Evolutionary conservation across 2,888 invertebrate genomes (phyloP), one percentile per base, ranked within the genome.

Genomic region (Oxyteleia sp.): DNA sequence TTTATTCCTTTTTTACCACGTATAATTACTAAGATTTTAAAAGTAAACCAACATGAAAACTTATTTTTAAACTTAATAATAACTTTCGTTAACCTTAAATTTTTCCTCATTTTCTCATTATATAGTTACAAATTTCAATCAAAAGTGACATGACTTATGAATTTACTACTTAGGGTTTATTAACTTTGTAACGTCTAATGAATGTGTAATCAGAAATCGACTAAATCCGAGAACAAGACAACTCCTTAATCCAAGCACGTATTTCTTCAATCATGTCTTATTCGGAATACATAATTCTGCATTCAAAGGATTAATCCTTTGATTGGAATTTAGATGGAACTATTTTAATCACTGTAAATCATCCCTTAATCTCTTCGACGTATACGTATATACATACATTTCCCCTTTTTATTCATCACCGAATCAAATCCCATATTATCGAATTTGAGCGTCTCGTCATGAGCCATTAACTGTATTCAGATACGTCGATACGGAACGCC

Each of bases 201-300:
- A 66, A 45, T 43, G 11, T 47, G 41, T 53, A 57, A 71, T 80
- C 74, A 74, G 68, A 68, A 63, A 69, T 75, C 41, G 23, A 38
- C 55, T 55, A 38, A 41, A 75, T 64, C 32, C 49, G 32, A 68
- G 75, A 55, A 57, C 64, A 64, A 59, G 71, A 64, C 47, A 49
- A 26, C 47, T 76, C 47, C 61, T 61, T 49, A 75, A 75, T 76
- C 75, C 57, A 23, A 75, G 49, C 82, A 82, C 71, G 75, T 83
- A 79, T 75, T 79, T 79, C 79, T 83, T 79, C 79, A 75, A 79
- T 83, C 74, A 69, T 61, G 61, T 53, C 64, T 53, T 35, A 64
- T 45, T 71, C 47, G 23, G 32, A 71, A 82, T 82, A 57, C 64
- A 76, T 80, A 41, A 84, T 80, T 84, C 49, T 47, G 8, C 38